These are phyloP conservation scores for Dipodomys merriami DNA, from an alignment of 2,113 vertebrate species.

Conservation along the genomic window DNA sequence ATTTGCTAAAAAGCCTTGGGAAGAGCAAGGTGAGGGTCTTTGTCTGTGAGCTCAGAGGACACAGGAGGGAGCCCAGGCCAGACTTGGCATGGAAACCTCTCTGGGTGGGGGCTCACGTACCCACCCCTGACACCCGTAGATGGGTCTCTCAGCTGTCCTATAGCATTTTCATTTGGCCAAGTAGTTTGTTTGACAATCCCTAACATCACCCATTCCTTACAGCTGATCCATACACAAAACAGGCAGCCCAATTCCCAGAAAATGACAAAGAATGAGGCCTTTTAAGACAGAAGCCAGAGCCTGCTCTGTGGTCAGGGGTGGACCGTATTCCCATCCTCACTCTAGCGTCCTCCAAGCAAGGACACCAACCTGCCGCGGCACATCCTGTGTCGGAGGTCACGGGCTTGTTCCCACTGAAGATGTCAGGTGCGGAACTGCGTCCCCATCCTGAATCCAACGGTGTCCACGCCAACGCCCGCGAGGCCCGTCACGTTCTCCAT, in stretches of 20 bases:
- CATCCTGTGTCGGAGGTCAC: fast-evolving
- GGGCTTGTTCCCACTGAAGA: not conserved
- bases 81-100: not conserved
- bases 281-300: not conserved
- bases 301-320: not conserved
- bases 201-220: constrained; percentile 35
- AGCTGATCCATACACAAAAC: constrained; percentile 3
- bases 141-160: not conserved
- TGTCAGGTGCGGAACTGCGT: not conserved
- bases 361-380: fast-evolving
- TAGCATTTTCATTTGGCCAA: not conserved
- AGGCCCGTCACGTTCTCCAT: too few species aligned
- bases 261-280: not conserved
- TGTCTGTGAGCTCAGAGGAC: not conserved
- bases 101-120: not conserved
- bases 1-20: constrained; percentile 22
- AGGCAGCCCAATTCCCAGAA: not conserved
- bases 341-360: not conserved
- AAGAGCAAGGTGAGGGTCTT: not conserved
- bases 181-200: constrained; percentile 30
- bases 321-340: not conserved
- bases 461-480: not conserved
- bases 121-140: not conserved
- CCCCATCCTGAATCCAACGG: not conserved
- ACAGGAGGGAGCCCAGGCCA: not conserved